phyloP scores from a whole-genome alignment of 2,797 vertebrate genomes.

The Geotrypetes seraphini region DNA sequence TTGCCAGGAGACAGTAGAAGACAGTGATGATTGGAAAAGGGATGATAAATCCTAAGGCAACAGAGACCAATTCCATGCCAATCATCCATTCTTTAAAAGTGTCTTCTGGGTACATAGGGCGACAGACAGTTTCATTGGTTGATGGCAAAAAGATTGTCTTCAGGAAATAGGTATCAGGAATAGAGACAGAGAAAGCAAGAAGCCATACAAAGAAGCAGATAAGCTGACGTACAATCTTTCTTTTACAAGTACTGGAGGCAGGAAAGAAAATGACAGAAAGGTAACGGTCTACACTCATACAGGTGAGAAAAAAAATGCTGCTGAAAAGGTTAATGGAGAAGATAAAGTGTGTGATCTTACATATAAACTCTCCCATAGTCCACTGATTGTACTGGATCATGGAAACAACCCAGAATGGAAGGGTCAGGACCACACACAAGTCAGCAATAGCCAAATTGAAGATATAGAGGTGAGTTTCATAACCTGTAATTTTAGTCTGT shows the following conservation, averaged over 20 bases:
- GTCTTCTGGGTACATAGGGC: conserved; percentile 76
- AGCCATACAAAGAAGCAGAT: conserved; percentile 81
- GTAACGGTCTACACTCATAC: conserved; percentile 94
- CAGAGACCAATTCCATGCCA: conserved; percentile 81
- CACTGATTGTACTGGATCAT: conserved; percentile 84
- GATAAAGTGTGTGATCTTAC: conserved; percentile 83
- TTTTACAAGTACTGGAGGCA: conserved; percentile 36
- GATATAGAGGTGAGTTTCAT: conserved; percentile 88
- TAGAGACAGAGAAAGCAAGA: conserved; percentile 72
- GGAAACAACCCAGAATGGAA: conserved; percentile 87
- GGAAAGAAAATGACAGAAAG: conserved; percentile 57
- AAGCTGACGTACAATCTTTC: conserved; percentile 57
- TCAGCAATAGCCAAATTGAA: conserved; percentile 83
- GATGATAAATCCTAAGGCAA: conserved; percentile 80
- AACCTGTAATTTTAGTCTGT: conserved; percentile 72
- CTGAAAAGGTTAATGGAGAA: conserved; percentile 90
- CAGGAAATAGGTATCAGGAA: conserved; percentile 87
- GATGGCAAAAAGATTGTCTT: conserved; percentile 60
- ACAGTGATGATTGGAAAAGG: conserved; percentile 83
- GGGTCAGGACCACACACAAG: conserved; percentile 80
- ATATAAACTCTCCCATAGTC: conserved; percentile 81
- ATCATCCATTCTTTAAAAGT: conserved; percentile 81
- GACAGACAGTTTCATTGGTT: conserved; percentile 70
- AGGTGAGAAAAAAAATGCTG: conserved; percentile 91
- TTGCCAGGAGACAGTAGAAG: conserved; percentile 77